Conservation (phyloP, 2,113 vertebrate species). For the Rynchops niger region DNA sequence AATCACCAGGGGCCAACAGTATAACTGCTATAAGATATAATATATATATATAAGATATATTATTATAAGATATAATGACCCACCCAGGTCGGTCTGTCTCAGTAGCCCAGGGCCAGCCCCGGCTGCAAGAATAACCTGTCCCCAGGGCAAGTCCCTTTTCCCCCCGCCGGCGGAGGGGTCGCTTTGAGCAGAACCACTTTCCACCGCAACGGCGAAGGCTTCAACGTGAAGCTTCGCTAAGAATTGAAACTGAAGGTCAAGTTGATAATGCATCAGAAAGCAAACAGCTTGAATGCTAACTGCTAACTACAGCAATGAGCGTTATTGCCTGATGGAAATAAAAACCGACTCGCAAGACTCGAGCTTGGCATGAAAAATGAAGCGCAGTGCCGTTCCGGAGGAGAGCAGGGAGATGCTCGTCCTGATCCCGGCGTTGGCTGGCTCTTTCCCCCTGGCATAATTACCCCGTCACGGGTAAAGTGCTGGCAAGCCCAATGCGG, state of each 20-base stretch:
- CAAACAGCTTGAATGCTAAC: slow-evolving; percentile 69
- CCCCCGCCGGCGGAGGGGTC: background rate
- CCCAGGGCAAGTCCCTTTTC: background rate
- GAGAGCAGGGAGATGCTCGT: background rate
- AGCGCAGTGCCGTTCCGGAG: background rate
- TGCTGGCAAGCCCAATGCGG: background rate
- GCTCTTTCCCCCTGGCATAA: background rate
- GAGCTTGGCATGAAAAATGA: slow-evolving; percentile 23
- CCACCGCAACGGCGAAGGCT: background rate
- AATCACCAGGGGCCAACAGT: background rate
- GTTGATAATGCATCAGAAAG: slow-evolving; percentile 62
- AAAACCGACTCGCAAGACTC: slow-evolving; percentile 18
- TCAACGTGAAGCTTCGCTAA: slow-evolving; percentile 8
- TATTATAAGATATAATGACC: too few relatives aligned
- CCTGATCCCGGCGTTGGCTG: background rate
- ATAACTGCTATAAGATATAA: background rate
- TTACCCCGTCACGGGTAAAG: accelerated
- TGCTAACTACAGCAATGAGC: slow-evolving; percentile 67
- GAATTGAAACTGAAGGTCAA: slow-evolving; percentile 65
- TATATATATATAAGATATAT: too few relatives aligned
- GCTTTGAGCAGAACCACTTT: background rate
- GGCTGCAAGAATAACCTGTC: background rate
- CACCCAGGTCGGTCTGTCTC: background rate
- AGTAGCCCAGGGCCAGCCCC: background rate
- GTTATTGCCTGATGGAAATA: slow-evolving; percentile 60